Percentiles rank a stretch among this genome's conserved stretches.
phyloP scores from a whole-genome alignment of 2,888 invertebrate species.

The Archaeoteleia sp. region DNA sequence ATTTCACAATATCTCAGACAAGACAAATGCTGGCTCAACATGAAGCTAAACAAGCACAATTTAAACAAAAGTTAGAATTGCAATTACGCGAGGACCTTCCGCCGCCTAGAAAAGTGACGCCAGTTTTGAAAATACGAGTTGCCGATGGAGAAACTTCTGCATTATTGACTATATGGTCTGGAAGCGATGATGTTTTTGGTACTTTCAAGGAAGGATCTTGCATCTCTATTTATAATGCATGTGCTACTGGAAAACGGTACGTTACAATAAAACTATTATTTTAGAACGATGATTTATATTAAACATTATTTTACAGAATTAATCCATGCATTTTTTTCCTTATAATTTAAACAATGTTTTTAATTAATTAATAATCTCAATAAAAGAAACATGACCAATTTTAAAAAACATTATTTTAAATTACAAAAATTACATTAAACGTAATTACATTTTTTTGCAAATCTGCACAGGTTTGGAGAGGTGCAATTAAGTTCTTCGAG shows the following conservation, averaged over 20 bases:
- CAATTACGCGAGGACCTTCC: constrained; percentile 64
- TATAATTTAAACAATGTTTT: constrained; percentile 26
- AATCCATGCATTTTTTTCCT: constrained; percentile 12
- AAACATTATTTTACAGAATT: no score
- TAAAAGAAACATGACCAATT: no score
- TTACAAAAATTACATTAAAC: constrained; percentile 1
- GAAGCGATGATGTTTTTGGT: constrained; percentile 78
- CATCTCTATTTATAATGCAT: constrained; percentile 79
- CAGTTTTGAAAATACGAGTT: constrained; percentile 75
- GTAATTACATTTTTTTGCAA: background rate
- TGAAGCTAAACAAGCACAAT: constrained; percentile 58
- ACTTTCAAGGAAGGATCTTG: constrained; percentile 80
- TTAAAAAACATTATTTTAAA: no score
- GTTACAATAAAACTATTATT: constrained; percentile 17
- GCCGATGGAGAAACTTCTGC: constrained; percentile 73
- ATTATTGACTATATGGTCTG: constrained; percentile 83
- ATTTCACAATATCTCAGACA: constrained; percentile 75
- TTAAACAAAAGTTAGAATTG: constrained; percentile 62
- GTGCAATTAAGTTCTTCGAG: constrained; percentile 78
- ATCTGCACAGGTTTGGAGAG: constrained; percentile 66
- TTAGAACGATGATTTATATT: constrained; percentile 16
- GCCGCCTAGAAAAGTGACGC: constrained; percentile 71
- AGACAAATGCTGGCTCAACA: constrained; percentile 73
- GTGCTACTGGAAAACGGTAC: constrained; percentile 76
- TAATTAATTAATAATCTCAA: no score